Evolutionary conservation across 2,888 invertebrate species (phyloP).

Genomic region (Elegia similella): DNA sequence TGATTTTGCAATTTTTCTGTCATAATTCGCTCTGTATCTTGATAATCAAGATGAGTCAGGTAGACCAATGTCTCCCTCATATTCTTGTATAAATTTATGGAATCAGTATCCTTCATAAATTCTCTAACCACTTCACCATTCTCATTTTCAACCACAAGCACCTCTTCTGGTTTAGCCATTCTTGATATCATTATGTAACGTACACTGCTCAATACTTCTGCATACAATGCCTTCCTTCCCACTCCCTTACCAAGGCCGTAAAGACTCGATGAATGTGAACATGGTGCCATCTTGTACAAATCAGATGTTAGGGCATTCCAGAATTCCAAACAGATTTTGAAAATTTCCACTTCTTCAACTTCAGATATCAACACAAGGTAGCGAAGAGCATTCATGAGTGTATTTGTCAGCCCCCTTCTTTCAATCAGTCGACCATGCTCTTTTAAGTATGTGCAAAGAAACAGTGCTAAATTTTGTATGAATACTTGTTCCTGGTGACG

Average conservation of each 20-base stretch:
- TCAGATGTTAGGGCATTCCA: conserved; percentile 97
- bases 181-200: conserved; percentile 99
- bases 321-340: conserved; percentile 99
- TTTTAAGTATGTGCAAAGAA: conserved; percentile 97
- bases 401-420: conserved; percentile 88
- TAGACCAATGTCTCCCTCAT: conserved; percentile 99
- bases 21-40: conserved; percentile 99
- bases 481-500: conserved; percentile 99
- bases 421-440: conserved; percentile 96
- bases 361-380: conserved; percentile 96
- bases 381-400: conserved; percentile 90
- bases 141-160: conserved; percentile 99
- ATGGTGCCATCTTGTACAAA: conserved; percentile 93
- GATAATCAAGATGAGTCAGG: conserved; percentile 98
- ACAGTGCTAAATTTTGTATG: conserved; percentile 98
- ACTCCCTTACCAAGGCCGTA: conserved; percentile 66
- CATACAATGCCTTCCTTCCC: conserved; percentile 87
- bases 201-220: conserved; percentile 91
- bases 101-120: conserved; percentile 99
- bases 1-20: conserved; percentile 98
- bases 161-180: conserved; percentile 99
- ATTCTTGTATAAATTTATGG: conserved; percentile 99
- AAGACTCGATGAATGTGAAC: conserved; percentile 74
- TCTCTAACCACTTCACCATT: conserved; percentile 99
- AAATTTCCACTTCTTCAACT: conserved; percentile 99